Conservation (phyloP, 2,888 invertebrate genomes). For the Callosobruchus maculatus region DNA sequence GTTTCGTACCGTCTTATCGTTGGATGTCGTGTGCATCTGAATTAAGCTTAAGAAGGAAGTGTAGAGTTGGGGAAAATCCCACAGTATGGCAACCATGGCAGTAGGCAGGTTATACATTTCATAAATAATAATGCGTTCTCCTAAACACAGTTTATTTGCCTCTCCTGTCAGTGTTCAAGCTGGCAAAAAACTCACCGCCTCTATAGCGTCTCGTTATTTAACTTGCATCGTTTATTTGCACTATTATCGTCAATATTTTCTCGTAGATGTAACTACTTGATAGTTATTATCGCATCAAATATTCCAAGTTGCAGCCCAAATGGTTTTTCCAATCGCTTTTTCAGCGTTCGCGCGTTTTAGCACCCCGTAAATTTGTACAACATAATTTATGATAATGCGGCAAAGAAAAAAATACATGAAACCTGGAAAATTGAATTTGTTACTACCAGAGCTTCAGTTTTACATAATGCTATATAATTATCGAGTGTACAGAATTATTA, state of each 20-base stretch:
- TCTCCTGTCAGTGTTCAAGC: neutral
- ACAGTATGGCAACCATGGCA: too few relatives aligned
- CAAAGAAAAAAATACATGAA: neutral
- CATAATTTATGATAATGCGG: neutral
- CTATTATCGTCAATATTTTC: neutral
- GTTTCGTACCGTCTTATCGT: too few relatives aligned
- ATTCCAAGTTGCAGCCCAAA: neutral
- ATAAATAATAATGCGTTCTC: too few relatives aligned
- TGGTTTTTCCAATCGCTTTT: neutral
- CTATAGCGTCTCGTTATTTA: neutral
- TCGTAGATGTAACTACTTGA: neutral
- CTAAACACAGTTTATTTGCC: neutral
- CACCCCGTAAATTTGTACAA: neutral
- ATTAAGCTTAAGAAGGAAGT: too few relatives aligned
- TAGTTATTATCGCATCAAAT: neutral
- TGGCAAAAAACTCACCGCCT: neutral
- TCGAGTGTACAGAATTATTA: neutral
- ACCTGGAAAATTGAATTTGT: neutral
- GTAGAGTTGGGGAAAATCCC: too few relatives aligned
- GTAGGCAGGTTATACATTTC: too few relatives aligned
- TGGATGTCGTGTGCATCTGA: too few relatives aligned
- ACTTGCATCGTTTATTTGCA: neutral
- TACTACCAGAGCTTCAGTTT: neutral
- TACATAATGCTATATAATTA: neutral
- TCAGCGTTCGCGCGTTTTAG: neutral